phyloP scores from a whole-genome alignment of 2,888 invertebrate genomes.

The Catocala sponsa region DNA sequence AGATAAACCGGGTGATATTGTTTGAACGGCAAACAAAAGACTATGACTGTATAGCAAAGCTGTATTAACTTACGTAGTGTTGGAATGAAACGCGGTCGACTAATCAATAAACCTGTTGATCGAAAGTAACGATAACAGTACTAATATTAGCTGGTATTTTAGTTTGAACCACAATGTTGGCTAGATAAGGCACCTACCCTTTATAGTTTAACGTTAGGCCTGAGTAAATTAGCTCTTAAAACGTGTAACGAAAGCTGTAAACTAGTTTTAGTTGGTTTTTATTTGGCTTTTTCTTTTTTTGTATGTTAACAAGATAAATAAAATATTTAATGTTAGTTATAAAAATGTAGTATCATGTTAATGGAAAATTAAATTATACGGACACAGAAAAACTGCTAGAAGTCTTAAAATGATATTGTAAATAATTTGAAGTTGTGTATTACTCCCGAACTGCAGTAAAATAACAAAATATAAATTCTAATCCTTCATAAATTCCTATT shows the following conservation, averaged over 20 bases:
- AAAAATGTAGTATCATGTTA: too few relatives aligned
- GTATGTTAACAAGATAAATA: too few relatives aligned
- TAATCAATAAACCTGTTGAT: slow-evolving; percentile 56
- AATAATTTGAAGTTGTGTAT: too few relatives aligned
- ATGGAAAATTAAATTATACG: too few relatives aligned
- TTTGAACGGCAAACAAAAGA: slow-evolving; percentile 30
- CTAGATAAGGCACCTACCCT: neutral
- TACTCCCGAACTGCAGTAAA: too few relatives aligned
- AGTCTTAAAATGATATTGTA: too few relatives aligned
- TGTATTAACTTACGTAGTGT: neutral
- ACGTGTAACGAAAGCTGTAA: slow-evolving; percentile 1
- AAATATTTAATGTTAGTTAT: too few relatives aligned
- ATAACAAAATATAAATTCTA: too few relatives aligned
- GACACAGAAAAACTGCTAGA: too few relatives aligned
- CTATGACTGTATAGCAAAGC: slow-evolving; percentile 14
- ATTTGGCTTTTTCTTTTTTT: neutral
- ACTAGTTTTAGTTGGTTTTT: neutral
- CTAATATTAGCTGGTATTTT: slow-evolving; percentile 28
- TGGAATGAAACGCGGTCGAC: slow-evolving; percentile 16
- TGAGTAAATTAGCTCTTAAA: neutral
- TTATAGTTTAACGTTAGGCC: neutral
- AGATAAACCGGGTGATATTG: slow-evolving; percentile 26
- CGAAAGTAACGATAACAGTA: slow-evolving; percentile 35
- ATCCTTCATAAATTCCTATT: too few relatives aligned
- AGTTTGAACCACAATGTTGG: slow-evolving; percentile 2